Evolutionary conservation across 2,797 vertebrate species (phyloP).

Genomic region (Myotis vivesi): DNA sequence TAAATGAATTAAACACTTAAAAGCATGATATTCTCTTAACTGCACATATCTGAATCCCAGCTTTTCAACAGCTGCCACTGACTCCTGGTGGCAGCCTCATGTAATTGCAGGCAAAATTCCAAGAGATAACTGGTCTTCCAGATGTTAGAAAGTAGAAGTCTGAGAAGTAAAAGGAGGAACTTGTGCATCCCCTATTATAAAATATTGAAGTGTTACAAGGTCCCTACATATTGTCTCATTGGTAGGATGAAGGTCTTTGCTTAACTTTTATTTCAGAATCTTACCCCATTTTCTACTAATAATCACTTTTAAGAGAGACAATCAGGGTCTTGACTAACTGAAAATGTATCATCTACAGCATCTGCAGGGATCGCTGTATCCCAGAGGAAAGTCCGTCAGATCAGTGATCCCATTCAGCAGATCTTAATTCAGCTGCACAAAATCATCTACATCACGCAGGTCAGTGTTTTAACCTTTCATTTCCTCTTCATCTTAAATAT

Average conservation of each 20-base stretch:
- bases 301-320: constrained; percentile 28
- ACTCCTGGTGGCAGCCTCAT: not conserved
- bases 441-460: constrained; percentile 93
- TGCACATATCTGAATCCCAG: not conserved
- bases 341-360: constrained; percentile 77
- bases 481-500: constrained; percentile 29
- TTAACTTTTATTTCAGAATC: not conserved
- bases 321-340: constrained; percentile 63
- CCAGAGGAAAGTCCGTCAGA: constrained; percentile 91
- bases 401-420: constrained; percentile 92
- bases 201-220: not conserved
- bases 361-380: constrained; percentile 91
- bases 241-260: not conserved
- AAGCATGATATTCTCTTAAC: not conserved
- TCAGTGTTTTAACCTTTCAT: constrained; percentile 71
- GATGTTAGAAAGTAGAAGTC: not conserved
- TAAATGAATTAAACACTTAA: not conserved
- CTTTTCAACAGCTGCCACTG: not conserved
- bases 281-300: not conserved
- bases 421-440: constrained; percentile 94
- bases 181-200: not conserved
- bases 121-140: not conserved
- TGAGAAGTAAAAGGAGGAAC: not conserved
- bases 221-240: not conserved
- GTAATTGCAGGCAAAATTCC: not conserved